Evolutionary conservation across 2,113 vertebrate species (phyloP).

Genomic region (Camelus bactrianus): DNA sequence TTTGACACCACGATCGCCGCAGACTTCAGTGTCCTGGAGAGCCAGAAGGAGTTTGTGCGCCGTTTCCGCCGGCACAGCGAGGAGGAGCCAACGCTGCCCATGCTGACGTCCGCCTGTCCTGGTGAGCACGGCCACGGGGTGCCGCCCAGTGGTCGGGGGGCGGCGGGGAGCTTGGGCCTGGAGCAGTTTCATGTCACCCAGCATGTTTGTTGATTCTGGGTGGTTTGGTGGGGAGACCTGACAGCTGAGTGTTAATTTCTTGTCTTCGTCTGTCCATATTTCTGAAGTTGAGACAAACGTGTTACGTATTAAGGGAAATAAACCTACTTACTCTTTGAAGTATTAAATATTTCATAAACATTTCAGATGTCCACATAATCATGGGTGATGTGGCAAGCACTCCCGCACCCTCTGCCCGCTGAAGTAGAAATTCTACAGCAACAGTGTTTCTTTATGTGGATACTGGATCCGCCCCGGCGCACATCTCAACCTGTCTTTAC

Average conservation of each 20-base stretch:
- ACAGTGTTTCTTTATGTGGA: not conserved
- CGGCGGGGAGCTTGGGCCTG: not conserved
- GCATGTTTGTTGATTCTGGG: not conserved
- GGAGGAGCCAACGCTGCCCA: constrained; percentile 92
- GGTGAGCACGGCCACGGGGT: constrained; percentile 86
- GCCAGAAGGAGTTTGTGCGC: constrained; percentile 95
- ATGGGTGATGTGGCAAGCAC: not conserved
- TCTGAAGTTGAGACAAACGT: not conserved
- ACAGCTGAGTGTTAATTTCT: not conserved
- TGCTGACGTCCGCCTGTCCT: constrained; percentile 98
- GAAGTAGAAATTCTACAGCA: not conserved
- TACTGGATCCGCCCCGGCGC: not conserved
- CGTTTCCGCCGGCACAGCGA: constrained; percentile 92
- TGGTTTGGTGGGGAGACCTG: not conserved
- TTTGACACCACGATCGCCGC: constrained; percentile 95
- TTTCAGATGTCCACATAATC: not conserved
- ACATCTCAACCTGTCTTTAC: not conserved
- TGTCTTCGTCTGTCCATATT: not conserved
- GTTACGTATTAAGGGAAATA: not conserved
- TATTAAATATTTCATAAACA: not conserved
- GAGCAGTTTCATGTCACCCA: not conserved
- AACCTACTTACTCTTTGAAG: not conserved
- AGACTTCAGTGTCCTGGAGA: constrained; percentile 97
- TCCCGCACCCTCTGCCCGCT: not conserved
- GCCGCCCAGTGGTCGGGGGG: not conserved